Conservation (phyloP, 2,113 vertebrate species). For the Holacanthus passer region DNA sequence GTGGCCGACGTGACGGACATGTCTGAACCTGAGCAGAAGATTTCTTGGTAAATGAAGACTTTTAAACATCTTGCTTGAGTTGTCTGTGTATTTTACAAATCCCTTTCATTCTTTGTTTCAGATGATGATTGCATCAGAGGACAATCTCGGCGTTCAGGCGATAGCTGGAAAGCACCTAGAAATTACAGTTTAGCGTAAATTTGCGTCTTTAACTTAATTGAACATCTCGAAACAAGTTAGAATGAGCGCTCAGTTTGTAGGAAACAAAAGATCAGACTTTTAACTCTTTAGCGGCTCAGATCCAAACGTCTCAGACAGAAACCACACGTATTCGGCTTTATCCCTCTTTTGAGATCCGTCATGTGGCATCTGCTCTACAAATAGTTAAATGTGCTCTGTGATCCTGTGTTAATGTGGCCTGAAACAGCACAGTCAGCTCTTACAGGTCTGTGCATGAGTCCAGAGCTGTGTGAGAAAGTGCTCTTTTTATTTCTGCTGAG, state of each 20-base stretch:
- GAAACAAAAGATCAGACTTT: slow-evolving; percentile 48
- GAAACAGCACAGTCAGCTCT: slow-evolving; percentile 51
- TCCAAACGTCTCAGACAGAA: slow-evolving; percentile 29
- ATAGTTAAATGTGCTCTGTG: slow-evolving; percentile 47
- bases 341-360: slow-evolving; percentile 32
- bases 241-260: slow-evolving; percentile 25
- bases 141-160: slow-evolving; percentile 5
- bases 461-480: slow-evolving; percentile 43
- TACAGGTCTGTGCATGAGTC: slow-evolving; percentile 54
- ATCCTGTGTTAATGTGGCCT: slow-evolving; percentile 49
- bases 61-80: not conserved
- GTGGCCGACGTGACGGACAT: not conserved
- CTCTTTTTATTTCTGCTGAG: slow-evolving; percentile 1
- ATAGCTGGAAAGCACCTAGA: slow-evolving; percentile 50
- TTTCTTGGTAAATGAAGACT: not conserved
- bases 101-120: slow-evolving; percentile 38
- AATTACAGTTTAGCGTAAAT: slow-evolving; percentile 53
- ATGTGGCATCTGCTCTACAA: slow-evolving; percentile 47
- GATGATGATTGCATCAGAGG: slow-evolving; percentile 16
- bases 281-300: slow-evolving; percentile 34
- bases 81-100: slow-evolving; percentile 37
- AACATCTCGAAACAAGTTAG: slow-evolving; percentile 36
- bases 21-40: slow-evolving; percentile 23
- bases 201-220: slow-evolving; percentile 34
- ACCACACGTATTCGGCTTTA: not conserved